Evolutionary conservation across 1,140 invertebrate genomes (phyloP), one percentile per base, ranked within the genome.

Genomic region (Zaprionus nigranus): DNA sequence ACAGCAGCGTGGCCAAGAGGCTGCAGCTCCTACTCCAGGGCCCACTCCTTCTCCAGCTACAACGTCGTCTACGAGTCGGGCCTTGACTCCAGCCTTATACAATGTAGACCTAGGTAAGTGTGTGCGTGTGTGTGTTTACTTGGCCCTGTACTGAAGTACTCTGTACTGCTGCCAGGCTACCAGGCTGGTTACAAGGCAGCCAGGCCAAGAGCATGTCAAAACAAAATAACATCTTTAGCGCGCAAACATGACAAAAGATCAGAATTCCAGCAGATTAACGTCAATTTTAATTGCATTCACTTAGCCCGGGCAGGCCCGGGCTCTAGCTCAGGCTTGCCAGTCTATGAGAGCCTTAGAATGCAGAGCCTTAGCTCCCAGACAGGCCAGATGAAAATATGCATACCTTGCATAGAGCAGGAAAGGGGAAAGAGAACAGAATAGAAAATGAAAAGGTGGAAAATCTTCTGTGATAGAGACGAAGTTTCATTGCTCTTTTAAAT

Each of bases 231-330:
- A 90, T 90, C 81, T 90, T 90, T 90, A 90, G 85, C 85, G 85
- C 85, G 86, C 85, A 90, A 90, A 90, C 85, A 90, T 90, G 85
- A 90, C 85, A 90, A 90, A 90, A 90, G 85, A 90, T 90, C 85
- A 90, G 86, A 90, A 90, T 90, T 90, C 81, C 85, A 90, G 86
- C 79, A 90, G 85, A 90, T 90, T 90, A 90, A 90, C 85, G 85
- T 90, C 85, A 90, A 90, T 90, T 90, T 90, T 90, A 90, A 90
- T 90, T 90, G 85, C 85, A 90, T 90, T 90, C 85, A 90, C 85
- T 90, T 90, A 90, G 79, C 75, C 73, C 0, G 68, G 59, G 54
- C 76, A 70, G 69, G 24, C 54, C 54, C 63, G 65, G 71, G 71
- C 83, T 2, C 40, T n/a, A 17, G n/a, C 40, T 17, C 63, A 74